Conservation (phyloP, 2,888 invertebrate species). For the Scaeva pyrastri region DNA sequence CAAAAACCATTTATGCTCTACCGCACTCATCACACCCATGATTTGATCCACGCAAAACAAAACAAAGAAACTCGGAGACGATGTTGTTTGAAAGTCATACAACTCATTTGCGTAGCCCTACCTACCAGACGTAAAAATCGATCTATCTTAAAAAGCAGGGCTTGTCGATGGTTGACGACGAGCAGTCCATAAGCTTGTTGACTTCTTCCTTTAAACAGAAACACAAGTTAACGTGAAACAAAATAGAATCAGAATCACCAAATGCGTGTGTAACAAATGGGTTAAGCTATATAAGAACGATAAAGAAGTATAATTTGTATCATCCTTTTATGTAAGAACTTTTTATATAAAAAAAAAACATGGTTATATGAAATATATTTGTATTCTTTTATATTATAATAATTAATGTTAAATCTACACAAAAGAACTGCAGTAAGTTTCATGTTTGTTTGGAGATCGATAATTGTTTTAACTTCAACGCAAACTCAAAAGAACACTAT, state of each 20-base stretch:
- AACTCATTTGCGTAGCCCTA: slow-evolving; percentile 34
- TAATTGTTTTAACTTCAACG: slow-evolving; percentile 17
- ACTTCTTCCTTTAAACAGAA: slow-evolving; percentile 1
- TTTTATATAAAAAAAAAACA: slow-evolving; percentile 57
- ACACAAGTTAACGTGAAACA: neutral
- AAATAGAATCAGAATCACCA: slow-evolving; percentile 29
- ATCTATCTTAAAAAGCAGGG: slow-evolving; percentile 30
- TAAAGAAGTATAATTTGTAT: slow-evolving; percentile 70
- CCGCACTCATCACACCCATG: slow-evolving; percentile 47
- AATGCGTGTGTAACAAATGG: slow-evolving; percentile 55
- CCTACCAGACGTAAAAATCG: slow-evolving; percentile 35
- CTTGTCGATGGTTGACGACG: slow-evolving; percentile 16
- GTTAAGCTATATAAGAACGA: slow-evolving; percentile 68
- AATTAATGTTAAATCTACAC: slow-evolving; percentile 27
- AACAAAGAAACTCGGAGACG: slow-evolving; percentile 41
- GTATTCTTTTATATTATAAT: slow-evolving; percentile 4
- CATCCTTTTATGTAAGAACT: too few relatives aligned
- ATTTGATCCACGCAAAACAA: slow-evolving; percentile 49
- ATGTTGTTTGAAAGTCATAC: slow-evolving; percentile 51
- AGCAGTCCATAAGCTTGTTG: slow-evolving; percentile 17
- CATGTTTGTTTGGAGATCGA: neutral
- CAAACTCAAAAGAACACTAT: slow-evolving; percentile 22
- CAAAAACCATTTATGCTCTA: slow-evolving; percentile 37
- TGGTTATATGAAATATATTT: slow-evolving; percentile 36
- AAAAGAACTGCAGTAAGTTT: slow-evolving; percentile 10